Evolutionary conservation across 2,888 invertebrate genomes (phyloP), one percentile per base, ranked within the genome.

Genomic region (Trisateles emortualis): DNA sequence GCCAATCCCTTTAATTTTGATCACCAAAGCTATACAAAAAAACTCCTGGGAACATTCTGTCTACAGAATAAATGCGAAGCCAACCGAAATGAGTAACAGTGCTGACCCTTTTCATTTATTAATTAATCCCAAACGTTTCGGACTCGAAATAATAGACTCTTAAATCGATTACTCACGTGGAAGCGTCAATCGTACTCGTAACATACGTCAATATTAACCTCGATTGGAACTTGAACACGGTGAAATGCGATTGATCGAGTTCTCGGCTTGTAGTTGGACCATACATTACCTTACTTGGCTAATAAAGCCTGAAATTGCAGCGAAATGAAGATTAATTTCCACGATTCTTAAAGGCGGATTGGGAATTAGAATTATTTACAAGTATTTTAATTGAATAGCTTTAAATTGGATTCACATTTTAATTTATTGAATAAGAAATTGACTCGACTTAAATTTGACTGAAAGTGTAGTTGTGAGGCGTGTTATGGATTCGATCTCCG

Each of bases 31-130:
- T 64, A 64, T 58, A 44, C 66, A 68, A 67, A 71, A 79, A 77
- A 74, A 66, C 68, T 64, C 61, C 52, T 66, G 68, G 69, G 68
- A 76, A 71, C 67, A 64, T 64, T 56, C 57, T 64, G 61, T 62
- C 76, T 71, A 84, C 81, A 83, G 81, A 83, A 83, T 84, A 79
- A 79, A 81, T 68, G 76, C 76, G 76, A 79, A 81, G 83, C 79
- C 78, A 70, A 71, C 79, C 74, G 70, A 83, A 86, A 87, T 84
- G 83, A 84, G 83, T 84, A 83, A 84, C 84, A 80, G 62, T 68
- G 66, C 76, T 78, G 84, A 81, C 88, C 87, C 89, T 88, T 87
- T 89, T 88, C 86, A 86, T 82, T 83, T 82, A 84, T 86, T 90
- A 88, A 90, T 90, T 88, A 90, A 88, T 86, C 85, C 85, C 78